Base-by-base conservation (phyloP, 2,797 vertebrate species). In the Cossypha niveicapilla region DNA sequence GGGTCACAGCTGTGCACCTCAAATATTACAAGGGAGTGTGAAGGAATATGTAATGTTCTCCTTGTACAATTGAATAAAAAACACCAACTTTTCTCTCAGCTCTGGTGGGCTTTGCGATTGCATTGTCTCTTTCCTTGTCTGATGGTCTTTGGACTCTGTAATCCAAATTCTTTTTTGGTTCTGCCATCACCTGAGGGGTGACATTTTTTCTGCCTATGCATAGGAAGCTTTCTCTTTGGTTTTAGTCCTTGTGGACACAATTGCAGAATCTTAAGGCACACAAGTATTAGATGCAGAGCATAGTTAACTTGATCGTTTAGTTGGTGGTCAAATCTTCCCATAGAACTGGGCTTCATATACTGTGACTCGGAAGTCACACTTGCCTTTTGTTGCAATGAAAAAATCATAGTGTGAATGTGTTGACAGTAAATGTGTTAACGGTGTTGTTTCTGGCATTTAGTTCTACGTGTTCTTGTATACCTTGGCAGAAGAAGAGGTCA, bases 391-490 rank as follows among this genome's bases (percentile, higher is more conserved):
- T 70, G n/a, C 14, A 58, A 3, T 82, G 44, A 63, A 32, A 62
- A 32, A 44, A 28, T 62, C 32, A 3, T 6, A 15, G 3, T 58
- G 13, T 18, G 19, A 72, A 35, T 9, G 32, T 47, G 4, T 28
- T 62, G 54, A 18, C 27, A 78, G 8, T 51, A 70, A 72, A 34
- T 18, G 3, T 35, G 10, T 68, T 72, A 54, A 42, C 22, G 16
- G 10, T 72, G 25, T 61, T 48, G 23, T 72, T 79, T 58, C 19
- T 66, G 48, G 9, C 34, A 35, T 75, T 83, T 75, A 65, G 9
- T 71, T 53, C n/a, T 68, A 18, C 0, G 0, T 37, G 34, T 22
- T 75, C 13, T 37, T 41, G 4, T 1, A 3, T 41, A 18, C n/a
- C 51, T 67, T 80, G 56, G 14, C 16, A 54, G 42, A 73, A 85